A percentile compares a stretch with the other conserved stretches of the same genome.
Conservation (phyloP, 2,113 vertebrate genomes). For the Chloropsis cyanopogon region DNA sequence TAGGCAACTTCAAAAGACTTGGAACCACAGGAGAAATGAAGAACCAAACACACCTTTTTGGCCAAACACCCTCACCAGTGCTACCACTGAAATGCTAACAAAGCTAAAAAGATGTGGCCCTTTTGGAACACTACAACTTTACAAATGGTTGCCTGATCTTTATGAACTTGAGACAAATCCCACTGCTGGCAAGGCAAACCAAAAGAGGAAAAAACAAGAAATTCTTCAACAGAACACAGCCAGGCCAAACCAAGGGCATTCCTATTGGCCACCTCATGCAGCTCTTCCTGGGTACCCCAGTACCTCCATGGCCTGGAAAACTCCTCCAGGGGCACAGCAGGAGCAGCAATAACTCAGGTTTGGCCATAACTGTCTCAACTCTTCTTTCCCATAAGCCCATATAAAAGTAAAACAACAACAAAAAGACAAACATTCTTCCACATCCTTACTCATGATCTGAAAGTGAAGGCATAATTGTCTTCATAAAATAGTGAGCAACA, state of each 20-base stretch:
- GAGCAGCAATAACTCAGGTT: background rate
- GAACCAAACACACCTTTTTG: background rate
- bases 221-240: background rate
- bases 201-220: background rate
- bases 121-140: background rate
- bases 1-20: background rate
- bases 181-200: background rate
- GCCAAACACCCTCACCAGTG: background rate
- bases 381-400: background rate
- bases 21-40: background rate
- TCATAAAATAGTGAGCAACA: background rate
- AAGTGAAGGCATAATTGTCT: background rate
- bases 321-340: background rate
- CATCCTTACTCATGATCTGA: background rate
- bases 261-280: too few relatives aligned
- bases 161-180: background rate
- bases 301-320: background rate
- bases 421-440: background rate
- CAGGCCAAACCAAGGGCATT: background rate
- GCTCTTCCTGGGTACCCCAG: background rate
- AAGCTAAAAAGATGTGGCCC: background rate
- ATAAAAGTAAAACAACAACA: background rate
- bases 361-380: background rate
- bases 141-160: background rate
- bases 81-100: background rate